A percentile compares a stretch with the other conserved stretches of the same genome.
Evolutionary conservation across 1,140 invertebrate genomes (phyloP).

Genomic region (Archegozetes longisetosus): DNA sequence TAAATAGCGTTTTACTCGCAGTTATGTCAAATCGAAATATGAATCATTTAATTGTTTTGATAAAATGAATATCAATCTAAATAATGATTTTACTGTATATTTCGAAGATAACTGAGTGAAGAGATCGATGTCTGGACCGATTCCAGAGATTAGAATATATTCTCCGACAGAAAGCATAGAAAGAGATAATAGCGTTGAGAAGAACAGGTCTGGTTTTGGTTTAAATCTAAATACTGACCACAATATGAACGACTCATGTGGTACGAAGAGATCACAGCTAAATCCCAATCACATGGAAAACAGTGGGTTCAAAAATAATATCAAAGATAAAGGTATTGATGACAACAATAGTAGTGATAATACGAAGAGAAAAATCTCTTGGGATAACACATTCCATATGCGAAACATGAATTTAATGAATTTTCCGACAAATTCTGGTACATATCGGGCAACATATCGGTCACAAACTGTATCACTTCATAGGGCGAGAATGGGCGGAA

Average conservation of each 20-base stretch:
- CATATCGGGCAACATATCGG: not conserved
- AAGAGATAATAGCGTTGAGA: not conserved
- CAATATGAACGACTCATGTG: too few species aligned
- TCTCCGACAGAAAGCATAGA: not conserved
- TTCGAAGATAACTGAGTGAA: too few species aligned
- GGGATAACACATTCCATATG: not conserved
- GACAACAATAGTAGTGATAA: not conserved
- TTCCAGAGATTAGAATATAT: not conserved
- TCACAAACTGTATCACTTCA: not conserved
- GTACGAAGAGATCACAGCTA: too few species aligned
- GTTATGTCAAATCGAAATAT: too few species aligned
- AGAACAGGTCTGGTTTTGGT: too few species aligned
- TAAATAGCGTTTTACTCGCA: too few species aligned
- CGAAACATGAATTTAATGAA: not conserved
- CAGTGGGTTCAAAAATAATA: not conserved
- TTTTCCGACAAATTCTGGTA: not conserved
- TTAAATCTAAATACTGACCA: too few species aligned
- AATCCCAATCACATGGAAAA: not conserved
- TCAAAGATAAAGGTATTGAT: not conserved
- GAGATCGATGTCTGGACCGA: not conserved
- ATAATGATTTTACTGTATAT: too few species aligned
- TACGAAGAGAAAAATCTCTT: not conserved
- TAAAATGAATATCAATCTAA: too few species aligned
- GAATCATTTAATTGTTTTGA: too few species aligned
- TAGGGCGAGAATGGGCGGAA: conserved; percentile 8